Percentiles rank a stretch among this genome's conserved stretches.
Conservation (phyloP, 2,888 invertebrate genomes). For the Lampropteryx suffumata region DNA sequence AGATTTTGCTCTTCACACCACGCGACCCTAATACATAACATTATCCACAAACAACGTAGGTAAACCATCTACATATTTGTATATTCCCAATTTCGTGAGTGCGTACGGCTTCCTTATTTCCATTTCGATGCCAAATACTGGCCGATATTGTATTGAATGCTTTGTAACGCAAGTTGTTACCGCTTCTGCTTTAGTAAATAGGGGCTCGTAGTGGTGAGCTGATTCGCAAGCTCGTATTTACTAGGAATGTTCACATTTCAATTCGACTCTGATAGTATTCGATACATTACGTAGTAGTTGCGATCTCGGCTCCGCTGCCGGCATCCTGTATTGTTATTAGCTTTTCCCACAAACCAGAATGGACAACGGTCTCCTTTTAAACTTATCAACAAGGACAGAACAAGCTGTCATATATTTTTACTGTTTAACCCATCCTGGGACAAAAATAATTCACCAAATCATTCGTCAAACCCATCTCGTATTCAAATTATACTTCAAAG, state of each 20-base stretch:
- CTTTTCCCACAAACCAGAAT: conserved; percentile 13
- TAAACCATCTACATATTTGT: conserved; percentile 22
- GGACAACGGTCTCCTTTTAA: background rate
- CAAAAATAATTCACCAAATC: background rate
- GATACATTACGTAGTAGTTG: conserved; percentile 28
- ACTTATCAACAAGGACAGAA: conserved; percentile 2
- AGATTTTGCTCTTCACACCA: conserved; percentile 12
- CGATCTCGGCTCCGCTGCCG: conserved; percentile 15
- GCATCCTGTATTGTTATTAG: conserved; percentile 12
- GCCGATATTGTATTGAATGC: conserved; percentile 30
- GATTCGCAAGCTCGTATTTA: conserved; percentile 28
- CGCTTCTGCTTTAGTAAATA: conserved; percentile 35
- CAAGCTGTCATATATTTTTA: conserved; percentile 8
- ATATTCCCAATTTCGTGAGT: conserved; percentile 29
- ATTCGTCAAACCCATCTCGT: no score
- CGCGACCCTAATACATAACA: conserved; percentile 19
- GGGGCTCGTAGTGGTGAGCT: conserved; percentile 28
- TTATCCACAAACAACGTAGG: conserved; percentile 18
- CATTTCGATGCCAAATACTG: conserved; percentile 29
- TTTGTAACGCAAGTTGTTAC: conserved; percentile 33
- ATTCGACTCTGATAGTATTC: conserved; percentile 31
- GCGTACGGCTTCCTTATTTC: conserved; percentile 25
- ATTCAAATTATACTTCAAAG: no score
- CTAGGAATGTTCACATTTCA: conserved; percentile 35
- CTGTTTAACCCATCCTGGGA: background rate